These are phyloP conservation scores for Gibbula magus DNA, from an alignment of 2,888 invertebrate genomes.

Conservation along the genomic window DNA sequence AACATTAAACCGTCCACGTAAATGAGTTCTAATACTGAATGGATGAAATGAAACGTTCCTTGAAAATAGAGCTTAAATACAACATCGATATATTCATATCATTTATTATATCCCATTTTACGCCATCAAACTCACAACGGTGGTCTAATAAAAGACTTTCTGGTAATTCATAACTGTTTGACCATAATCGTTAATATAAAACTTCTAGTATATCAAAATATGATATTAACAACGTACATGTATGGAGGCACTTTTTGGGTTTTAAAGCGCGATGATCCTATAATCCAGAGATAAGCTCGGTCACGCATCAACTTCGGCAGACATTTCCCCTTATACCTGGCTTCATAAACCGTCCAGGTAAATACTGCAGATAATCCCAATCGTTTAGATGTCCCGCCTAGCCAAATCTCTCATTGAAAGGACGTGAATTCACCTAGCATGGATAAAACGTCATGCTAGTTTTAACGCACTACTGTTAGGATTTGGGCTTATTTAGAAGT, in stretches of 20 bases:
- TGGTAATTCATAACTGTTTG: no score
- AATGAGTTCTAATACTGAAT: no score
- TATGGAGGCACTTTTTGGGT: neutral
- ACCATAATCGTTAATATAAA: no score
- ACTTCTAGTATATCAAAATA: no score
- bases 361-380: slow-evolving; percentile 14
- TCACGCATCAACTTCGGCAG: neutral
- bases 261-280: neutral
- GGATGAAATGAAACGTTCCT: no score
- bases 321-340: neutral
- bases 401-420: neutral
- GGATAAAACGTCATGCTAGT: slow-evolving; percentile 1
- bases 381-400: slow-evolving; percentile 19
- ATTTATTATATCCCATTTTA: no score
- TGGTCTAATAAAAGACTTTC: no score
- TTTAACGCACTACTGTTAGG: slow-evolving; percentile 18
- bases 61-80: no score
- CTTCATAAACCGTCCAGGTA: slow-evolving; percentile 7
- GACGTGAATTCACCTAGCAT: neutral
- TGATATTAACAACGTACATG: no score
- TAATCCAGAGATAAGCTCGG: neutral
- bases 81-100: no score
- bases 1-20: no score
- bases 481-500: slow-evolving; percentile 1
- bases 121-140: no score